A percentile compares a stretch with the other conserved stretches of the same genome.
Conservation (phyloP, 2,113 vertebrate species). For the Scytalopus superciliaris region DNA sequence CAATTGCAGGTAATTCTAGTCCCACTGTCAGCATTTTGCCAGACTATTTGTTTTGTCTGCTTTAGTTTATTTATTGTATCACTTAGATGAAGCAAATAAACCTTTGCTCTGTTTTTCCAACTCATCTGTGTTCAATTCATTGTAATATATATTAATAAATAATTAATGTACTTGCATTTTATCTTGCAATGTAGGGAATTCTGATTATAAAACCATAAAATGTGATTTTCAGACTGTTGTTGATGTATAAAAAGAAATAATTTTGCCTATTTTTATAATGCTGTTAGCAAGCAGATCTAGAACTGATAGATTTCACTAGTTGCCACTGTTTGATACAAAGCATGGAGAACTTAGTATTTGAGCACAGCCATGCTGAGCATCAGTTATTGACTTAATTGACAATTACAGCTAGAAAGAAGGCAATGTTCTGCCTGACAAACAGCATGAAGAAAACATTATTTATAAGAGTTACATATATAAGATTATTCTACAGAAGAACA, state of each 20-base stretch:
- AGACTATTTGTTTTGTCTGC: constrained; percentile 52
- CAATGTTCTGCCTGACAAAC: neutral
- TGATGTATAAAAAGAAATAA: neutral
- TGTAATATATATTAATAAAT: neutral
- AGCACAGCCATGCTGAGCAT: neutral
- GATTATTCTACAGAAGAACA: neutral
- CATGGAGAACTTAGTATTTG: neutral
- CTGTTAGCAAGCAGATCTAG: neutral
- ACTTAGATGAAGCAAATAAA: constrained; percentile 55
- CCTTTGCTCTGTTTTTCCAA: constrained; percentile 55
- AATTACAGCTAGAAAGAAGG: neutral
- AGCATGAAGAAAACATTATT: neutral
- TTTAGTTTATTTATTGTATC: constrained; percentile 51
- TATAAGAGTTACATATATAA: neutral
- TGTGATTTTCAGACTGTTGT: neutral
- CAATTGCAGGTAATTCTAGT: constrained; percentile 23
- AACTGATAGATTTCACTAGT: neutral
- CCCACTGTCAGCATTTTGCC: constrained; percentile 16
- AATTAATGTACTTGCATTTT: neutral
- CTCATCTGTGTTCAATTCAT: neutral
- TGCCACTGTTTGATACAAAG: neutral
- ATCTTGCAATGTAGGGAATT: neutral
- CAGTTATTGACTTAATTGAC: neutral
- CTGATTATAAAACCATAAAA: neutral
- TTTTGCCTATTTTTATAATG: neutral